These are phyloP conservation scores for Rhinophrynus dorsalis DNA, from an alignment of 2,797 vertebrate species.

Conservation along the genomic window DNA sequence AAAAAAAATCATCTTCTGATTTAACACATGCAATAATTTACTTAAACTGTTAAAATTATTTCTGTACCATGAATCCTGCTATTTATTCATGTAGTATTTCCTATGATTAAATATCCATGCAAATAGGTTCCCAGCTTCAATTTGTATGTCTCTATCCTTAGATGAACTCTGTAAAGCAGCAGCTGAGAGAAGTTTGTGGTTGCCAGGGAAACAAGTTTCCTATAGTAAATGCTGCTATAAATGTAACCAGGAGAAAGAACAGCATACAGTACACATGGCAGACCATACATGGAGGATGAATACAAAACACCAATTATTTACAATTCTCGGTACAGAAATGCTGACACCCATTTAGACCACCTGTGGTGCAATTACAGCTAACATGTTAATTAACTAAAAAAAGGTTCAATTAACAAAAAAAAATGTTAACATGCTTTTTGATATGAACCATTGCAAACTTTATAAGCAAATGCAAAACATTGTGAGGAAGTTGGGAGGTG, in stretches of 20 bases:
- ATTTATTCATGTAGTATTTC: neutral
- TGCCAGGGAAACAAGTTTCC: constrained; percentile 39
- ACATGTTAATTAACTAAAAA: constrained; percentile 29
- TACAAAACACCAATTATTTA: constrained; percentile 18
- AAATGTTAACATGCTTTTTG: too few relatives aligned
- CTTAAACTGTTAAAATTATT: neutral
- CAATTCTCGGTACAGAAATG: neutral
- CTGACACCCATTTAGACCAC: constrained; percentile 13
- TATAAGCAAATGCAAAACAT: too few relatives aligned
- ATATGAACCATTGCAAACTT: too few relatives aligned
- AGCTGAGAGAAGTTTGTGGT: constrained; percentile 37
- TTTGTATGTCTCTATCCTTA: constrained; percentile 39
- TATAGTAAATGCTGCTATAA: constrained; percentile 46
- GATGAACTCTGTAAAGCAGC: constrained; percentile 30
- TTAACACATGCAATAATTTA: neutral
- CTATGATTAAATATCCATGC: constrained; percentile 27
- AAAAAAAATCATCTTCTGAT: neutral
- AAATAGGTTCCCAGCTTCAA: constrained; percentile 32
- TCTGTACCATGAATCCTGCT: neutral
- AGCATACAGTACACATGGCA: constrained; percentile 3
- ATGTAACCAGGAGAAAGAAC: constrained; percentile 15
- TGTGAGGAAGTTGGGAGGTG: too few relatives aligned
- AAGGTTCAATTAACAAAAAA: neutral
- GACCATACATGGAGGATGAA: constrained; percentile 19
- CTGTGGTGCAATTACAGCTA: constrained; percentile 4